A percentile compares a stretch with the other conserved stretches of the same genome.
Evolutionary conservation across 2,888 invertebrate species (phyloP).

Genomic region (Netelia melanura): DNA sequence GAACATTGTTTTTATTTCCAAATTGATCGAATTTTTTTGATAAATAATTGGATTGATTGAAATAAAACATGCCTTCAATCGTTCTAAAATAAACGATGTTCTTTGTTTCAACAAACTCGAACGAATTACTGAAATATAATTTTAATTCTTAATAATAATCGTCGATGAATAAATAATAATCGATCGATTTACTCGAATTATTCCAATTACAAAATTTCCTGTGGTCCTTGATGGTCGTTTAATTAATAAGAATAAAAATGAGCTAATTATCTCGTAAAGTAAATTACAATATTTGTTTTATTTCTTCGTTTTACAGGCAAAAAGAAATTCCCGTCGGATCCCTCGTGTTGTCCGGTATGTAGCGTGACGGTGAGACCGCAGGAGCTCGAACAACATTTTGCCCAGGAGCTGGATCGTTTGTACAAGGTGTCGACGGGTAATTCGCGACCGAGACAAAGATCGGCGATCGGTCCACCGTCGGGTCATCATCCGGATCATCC

Average conservation of each 20-base stretch:
- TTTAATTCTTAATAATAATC: too few species aligned
- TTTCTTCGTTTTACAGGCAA: constrained; percentile 78
- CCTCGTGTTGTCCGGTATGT: constrained; percentile 95
- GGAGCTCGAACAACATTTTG: constrained; percentile 94
- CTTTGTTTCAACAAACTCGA: not conserved
- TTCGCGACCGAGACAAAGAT: constrained; percentile 80
- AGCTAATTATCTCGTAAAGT: not conserved
- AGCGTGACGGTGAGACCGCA: constrained; percentile 93
- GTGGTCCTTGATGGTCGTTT: too few species aligned
- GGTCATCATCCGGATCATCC: constrained; percentile 81
- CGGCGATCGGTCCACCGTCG: constrained; percentile 83
- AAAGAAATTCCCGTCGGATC: constrained; percentile 86
- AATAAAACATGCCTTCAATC: too few species aligned
- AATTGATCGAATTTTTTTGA: too few species aligned
- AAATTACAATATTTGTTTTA: constrained; percentile 29
- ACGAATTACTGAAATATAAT: not conserved
- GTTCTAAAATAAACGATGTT: too few species aligned
- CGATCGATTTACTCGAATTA: too few species aligned
- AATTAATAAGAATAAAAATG: not conserved
- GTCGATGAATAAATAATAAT: too few species aligned
- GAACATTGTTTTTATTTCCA: too few species aligned
- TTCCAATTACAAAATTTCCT: too few species aligned
- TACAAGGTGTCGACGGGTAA: constrained; percentile 86
- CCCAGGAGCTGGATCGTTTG: constrained; percentile 92
- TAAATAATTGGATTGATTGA: too few species aligned